These are phyloP conservation scores for Aleiodes leptofemur DNA, from an alignment of 2,888 invertebrate genomes.

Conservation along the genomic window DNA sequence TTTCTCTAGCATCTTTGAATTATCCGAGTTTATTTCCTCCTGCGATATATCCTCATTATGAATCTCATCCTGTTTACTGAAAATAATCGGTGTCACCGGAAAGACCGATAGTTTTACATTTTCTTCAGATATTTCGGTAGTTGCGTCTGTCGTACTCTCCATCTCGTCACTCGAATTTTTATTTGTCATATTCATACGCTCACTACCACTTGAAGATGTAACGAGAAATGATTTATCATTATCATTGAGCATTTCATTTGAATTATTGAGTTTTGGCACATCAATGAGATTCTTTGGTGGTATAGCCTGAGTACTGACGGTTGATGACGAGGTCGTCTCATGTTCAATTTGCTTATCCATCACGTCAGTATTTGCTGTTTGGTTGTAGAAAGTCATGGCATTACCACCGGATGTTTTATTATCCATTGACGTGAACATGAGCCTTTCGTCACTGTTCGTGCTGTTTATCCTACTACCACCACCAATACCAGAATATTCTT, in stretches of 20 bases:
- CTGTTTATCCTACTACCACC: slow-evolving; percentile 35
- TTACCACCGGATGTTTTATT: slow-evolving; percentile 39
- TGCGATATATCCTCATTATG: slow-evolving; percentile 21
- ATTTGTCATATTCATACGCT: background rate
- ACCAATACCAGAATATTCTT: slow-evolving; percentile 27
- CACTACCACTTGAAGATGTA: slow-evolving; percentile 12
- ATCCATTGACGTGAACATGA: slow-evolving; percentile 47
- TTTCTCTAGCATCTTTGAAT: slow-evolving; percentile 37
- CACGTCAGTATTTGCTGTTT: slow-evolving; percentile 25
- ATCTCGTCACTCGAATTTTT: slow-evolving; percentile 22
- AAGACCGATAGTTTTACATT: slow-evolving; percentile 56
- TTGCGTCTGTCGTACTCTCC: slow-evolving; percentile 46
- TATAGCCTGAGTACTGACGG: slow-evolving; percentile 21
- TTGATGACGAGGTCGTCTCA: slow-evolving; percentile 35
- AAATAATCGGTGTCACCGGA: slow-evolving; percentile 64
- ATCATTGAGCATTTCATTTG: slow-evolving; percentile 7
- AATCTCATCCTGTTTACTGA: slow-evolving; percentile 47
- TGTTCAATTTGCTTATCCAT: slow-evolving; percentile 33
- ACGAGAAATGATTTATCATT: background rate
- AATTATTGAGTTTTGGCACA: slow-evolving; percentile 4
- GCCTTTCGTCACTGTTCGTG: slow-evolving; percentile 38
- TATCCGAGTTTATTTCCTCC: slow-evolving; percentile 49
- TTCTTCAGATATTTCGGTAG: slow-evolving; percentile 52
- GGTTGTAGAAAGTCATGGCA: slow-evolving; percentile 41
- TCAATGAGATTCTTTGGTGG: slow-evolving; percentile 15